These are phyloP conservation scores for Rhizomys pruinosus DNA, from an alignment of 2,113 vertebrate species.

Conservation along the genomic window DNA sequence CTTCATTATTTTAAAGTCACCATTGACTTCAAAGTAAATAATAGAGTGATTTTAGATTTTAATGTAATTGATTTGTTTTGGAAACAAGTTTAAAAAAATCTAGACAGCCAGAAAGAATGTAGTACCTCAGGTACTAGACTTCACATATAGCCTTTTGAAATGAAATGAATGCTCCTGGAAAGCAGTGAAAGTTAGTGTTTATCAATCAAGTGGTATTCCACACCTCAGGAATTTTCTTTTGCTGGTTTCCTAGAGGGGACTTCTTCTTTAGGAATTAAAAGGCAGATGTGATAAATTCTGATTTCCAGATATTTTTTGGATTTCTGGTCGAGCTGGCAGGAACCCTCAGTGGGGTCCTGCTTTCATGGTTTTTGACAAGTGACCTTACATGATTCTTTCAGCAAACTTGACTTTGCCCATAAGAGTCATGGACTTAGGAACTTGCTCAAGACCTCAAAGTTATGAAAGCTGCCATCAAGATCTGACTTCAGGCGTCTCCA, in stretches of 20 bases:
- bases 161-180: background rate
- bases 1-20: background rate
- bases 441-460: background rate
- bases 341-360: background rate
- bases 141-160: background rate
- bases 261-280: slow-evolving; percentile 43
- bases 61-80: background rate
- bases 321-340: background rate
- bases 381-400: background rate
- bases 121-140: background rate
- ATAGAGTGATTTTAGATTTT: background rate
- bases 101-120: background rate
- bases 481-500: background rate
- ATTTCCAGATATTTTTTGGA: background rate
- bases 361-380: background rate
- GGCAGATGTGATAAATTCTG: background rate
- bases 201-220: slow-evolving; percentile 7
- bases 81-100: background rate
- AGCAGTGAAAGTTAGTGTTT: background rate
- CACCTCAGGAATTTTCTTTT: background rate
- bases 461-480: background rate
- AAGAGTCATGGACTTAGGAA: background rate
- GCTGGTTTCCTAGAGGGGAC: background rate
- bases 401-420: background rate
- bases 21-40: background rate